Evolutionary conservation across 1,140 invertebrate species (phyloP).

Genomic region (Papilio aristodemus): DNA sequence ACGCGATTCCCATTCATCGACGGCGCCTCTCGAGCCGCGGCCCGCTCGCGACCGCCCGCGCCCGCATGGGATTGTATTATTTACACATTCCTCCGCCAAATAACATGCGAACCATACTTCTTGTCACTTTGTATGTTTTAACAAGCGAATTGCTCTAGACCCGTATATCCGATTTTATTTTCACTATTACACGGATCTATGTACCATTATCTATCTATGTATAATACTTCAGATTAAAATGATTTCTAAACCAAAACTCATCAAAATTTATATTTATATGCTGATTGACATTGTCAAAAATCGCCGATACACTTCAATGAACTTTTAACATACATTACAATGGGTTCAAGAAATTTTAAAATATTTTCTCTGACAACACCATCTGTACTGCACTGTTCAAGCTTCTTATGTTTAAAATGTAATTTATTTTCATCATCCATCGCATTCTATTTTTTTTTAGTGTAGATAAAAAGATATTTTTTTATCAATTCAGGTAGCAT

Average conservation of each 20-base stretch:
- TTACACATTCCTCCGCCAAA: constrained; percentile 52
- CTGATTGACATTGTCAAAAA: background rate
- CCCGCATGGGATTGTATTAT: constrained; percentile 56
- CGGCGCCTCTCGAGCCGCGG: constrained; percentile 57
- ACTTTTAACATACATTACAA: background rate
- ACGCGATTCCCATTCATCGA: constrained; percentile 68
- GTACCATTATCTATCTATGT: no score
- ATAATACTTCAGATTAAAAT: no score
- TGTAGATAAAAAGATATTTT: no score
- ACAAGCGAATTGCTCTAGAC: background rate
- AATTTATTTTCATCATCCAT: no score
- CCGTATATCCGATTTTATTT: background rate
- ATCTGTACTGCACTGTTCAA: no score
- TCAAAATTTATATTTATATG: background rate
- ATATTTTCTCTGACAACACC: background rate
- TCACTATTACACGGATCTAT: no score
- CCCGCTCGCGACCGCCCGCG: no score
- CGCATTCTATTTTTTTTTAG: no score
- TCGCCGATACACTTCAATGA: background rate
- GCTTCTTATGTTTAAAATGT: no score
- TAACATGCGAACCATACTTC: constrained; percentile 31
- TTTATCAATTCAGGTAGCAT: no score
- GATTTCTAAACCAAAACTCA: background rate
- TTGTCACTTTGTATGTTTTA: constrained; percentile 2
- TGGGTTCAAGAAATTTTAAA: background rate